Evolutionary conservation across 2,888 invertebrate species (phyloP), one percentile per base, ranked within the genome.

Genomic region (Galeopsomyia nigrocyanea): DNA sequence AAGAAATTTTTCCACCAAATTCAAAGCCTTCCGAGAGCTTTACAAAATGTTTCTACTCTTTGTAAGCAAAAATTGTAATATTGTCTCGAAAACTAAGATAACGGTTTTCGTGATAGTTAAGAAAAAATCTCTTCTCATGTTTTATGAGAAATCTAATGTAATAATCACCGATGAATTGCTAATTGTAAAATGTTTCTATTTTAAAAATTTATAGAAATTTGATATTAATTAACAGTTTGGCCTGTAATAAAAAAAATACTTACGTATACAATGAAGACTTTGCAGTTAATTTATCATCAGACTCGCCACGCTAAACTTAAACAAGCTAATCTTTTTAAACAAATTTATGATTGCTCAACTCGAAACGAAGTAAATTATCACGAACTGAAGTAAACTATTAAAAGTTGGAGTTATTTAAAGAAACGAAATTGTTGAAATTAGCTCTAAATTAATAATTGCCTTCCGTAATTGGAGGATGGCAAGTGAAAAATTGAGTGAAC

Each of bases 1-100:
- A 56, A 70, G 61, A 70, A 67, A 63, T 53, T 63, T 74, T 70
- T 70, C 69, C 67, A 67, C 62, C 55, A 49, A 16, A 47, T 62
- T 53, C n/a, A 17, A 60, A 63, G 53, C 66, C 50, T 62, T 5
- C 19, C 62, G 46, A 53, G 65, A 73, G 60, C 50, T 68, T 69
- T 69, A 2, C 21, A 50, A 66, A 26, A 58, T 66, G 62, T 66
- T 51, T 67, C 51, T 64, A 53, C 51, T 51, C 19, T 19, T 21
- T 51, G 39, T 51, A 22, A 62, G 49, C 26, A 56, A 63, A 14
- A 64, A 62, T 10, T 22, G 31, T 21, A 21, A 39, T 39, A 39
- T 39, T 19, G 22, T 53, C 17, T 56, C 13, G 7, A 39, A 39
- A 1, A 39, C 39, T 7, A 39, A 3, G 39, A 39, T 39, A 10